Evolutionary conservation across 2,113 vertebrate species (phyloP).

Genomic region (Mustelus asterias): DNA sequence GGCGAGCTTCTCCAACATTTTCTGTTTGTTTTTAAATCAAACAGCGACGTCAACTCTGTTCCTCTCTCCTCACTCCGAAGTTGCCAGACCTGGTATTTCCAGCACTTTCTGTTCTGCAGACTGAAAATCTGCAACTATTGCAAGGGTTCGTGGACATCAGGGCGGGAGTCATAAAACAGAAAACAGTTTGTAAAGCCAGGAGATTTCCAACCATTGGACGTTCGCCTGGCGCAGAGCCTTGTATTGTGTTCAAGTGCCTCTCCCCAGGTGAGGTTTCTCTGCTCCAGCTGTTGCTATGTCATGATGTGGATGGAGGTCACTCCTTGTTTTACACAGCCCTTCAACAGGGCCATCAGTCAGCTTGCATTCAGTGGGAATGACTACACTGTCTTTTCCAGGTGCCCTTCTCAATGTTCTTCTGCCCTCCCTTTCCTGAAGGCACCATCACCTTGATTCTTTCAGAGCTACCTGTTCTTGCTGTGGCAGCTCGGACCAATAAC

Average conservation of each 20-base stretch:
- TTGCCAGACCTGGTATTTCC: not conserved
- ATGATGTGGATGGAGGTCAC: not conserved
- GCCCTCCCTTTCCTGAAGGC: not conserved
- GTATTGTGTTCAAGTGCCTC: not conserved
- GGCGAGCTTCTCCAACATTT: too few species aligned
- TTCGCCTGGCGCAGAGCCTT: not conserved
- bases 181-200: not conserved
- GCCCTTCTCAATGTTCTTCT: not conserved
- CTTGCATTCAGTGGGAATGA: not conserved
- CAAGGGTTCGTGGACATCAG: not conserved
- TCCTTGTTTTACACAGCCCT: not conserved
- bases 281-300: not conserved
- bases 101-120: not conserved
- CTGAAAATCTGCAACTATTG: not conserved
- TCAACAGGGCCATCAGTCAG: not conserved
- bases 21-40: too few species aligned
- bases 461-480: not conserved
- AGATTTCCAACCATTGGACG: not conserved
- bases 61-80: not conserved
- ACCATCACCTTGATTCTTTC: not conserved
- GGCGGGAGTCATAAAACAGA: not conserved
- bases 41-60: not conserved
- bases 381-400: not conserved
- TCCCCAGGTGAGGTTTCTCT: not conserved
- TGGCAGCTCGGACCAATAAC: not conserved